A percentile compares a stretch with the other conserved stretches of the same genome.
phyloP scores from a whole-genome alignment of 1,140 invertebrate genomes.

The Bombus sylvicola region DNA sequence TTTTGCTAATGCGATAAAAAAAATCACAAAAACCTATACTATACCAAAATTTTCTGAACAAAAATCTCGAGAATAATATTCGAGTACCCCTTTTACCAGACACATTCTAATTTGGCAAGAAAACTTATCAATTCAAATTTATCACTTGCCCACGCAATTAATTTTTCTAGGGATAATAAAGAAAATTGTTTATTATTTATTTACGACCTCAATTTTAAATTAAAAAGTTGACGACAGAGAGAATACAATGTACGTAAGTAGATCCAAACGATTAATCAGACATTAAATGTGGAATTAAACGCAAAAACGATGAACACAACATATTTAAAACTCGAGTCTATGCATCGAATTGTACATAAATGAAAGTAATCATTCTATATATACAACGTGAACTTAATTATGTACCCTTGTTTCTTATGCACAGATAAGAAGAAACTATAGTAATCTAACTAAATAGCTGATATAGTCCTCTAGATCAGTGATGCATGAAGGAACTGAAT shows the following conservation, averaged over 20 bases:
- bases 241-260: not conserved
- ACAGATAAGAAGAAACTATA: not conserved
- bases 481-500: not conserved
- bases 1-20: not conserved
- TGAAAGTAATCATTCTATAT: not conserved
- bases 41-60: not conserved
- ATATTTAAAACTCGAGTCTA: not conserved
- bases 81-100: not conserved
- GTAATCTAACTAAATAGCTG: not conserved
- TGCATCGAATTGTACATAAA: not conserved
- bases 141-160: not conserved
- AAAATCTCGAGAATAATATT: not conserved
- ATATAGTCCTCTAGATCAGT: not conserved
- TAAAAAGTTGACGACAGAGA: not conserved
- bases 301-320: not conserved
- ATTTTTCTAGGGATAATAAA: slow-evolving; percentile 28
- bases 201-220: not conserved
- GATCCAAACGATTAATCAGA: not conserved
- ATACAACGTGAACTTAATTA: not conserved
- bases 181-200: not conserved
- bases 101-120: not conserved
- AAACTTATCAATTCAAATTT: not conserved
- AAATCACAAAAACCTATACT: not conserved
- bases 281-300: slow-evolving; percentile 7
- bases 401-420: not conserved